Conservation (phyloP, 2,888 invertebrate species). For the Criorhina ranunculi region DNA sequence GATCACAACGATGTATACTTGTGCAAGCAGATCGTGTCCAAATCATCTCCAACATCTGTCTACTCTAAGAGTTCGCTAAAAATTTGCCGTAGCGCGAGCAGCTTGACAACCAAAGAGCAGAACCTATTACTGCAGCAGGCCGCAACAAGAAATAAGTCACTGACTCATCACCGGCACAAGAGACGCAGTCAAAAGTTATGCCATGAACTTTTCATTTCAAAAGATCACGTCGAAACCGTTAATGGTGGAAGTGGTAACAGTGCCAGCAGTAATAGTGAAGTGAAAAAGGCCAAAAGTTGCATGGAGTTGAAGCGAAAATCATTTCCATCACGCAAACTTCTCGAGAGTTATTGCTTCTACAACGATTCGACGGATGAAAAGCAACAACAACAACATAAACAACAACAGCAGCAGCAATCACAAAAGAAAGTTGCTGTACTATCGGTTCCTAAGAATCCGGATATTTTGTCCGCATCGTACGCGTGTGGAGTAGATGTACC, state of each 20-base stretch:
- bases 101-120: constrained; percentile 62
- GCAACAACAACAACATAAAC: constrained; percentile 33
- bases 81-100: constrained; percentile 63
- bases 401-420: constrained; percentile 47
- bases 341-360: constrained; percentile 66
- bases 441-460: constrained; percentile 71
- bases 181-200: constrained; percentile 66
- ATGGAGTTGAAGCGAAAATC: constrained; percentile 72
- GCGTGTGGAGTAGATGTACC: constrained; percentile 60
- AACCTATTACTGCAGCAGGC: constrained; percentile 49
- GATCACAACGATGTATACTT: constrained; percentile 70
- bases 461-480: constrained; percentile 53
- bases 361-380: constrained; percentile 44
- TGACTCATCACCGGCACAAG: constrained; percentile 59
- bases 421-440: constrained; percentile 69
- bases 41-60: constrained; percentile 60
- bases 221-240: constrained; percentile 35
- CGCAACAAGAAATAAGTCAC: constrained; percentile 54
- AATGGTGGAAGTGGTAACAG: constrained; percentile 10
- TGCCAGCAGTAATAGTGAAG: constrained; percentile 28
- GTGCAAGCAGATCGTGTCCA: constrained; percentile 73
- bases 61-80: constrained; percentile 58
- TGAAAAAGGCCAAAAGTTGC: constrained; percentile 70
- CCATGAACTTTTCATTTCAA: constrained; percentile 72
- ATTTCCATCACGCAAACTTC: constrained; percentile 69